Conservation (phyloP, 2,888 invertebrate species). For the Strigamia transsilvanica region DNA sequence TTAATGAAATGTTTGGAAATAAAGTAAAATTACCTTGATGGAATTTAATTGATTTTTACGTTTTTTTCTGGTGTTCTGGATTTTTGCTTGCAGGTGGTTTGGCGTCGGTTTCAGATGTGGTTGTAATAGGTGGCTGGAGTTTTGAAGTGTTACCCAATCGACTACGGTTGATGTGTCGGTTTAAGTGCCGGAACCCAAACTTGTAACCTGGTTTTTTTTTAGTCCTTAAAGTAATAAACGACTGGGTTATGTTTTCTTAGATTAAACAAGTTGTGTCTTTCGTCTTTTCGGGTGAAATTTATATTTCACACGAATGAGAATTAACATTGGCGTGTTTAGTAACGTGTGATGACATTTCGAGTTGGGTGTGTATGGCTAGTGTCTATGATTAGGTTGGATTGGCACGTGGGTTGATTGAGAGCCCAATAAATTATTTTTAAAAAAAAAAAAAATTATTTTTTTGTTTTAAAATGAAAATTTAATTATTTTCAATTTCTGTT, state of each 20-base stretch:
- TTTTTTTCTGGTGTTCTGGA: too few species aligned
- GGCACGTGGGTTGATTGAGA: too few species aligned
- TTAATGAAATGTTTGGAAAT: too few species aligned
- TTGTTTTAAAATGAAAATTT: too few species aligned
- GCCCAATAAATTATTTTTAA: too few species aligned
- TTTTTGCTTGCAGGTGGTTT: neutral
- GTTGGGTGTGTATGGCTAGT: too few species aligned
- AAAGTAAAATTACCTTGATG: too few species aligned
- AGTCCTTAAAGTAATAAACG: neutral
- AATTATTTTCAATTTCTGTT: too few species aligned
- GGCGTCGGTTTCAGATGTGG: neutral
- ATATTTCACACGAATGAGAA: neutral
- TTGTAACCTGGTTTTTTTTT: neutral
- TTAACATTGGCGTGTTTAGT: neutral
- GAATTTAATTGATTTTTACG: too few species aligned
- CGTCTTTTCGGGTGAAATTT: neutral
- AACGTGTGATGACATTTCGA: too few species aligned
- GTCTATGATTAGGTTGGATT: too few species aligned
- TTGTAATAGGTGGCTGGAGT: neutral
- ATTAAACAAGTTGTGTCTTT: neutral
- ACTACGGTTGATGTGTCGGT: neutral
- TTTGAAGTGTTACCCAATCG: conserved; percentile 13
- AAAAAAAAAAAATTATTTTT: too few species aligned
- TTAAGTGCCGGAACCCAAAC: neutral
- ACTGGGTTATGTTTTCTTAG: neutral